phyloP scores from a whole-genome alignment of 1,140 invertebrate genomes.

The Mercenaria mercenaria region DNA sequence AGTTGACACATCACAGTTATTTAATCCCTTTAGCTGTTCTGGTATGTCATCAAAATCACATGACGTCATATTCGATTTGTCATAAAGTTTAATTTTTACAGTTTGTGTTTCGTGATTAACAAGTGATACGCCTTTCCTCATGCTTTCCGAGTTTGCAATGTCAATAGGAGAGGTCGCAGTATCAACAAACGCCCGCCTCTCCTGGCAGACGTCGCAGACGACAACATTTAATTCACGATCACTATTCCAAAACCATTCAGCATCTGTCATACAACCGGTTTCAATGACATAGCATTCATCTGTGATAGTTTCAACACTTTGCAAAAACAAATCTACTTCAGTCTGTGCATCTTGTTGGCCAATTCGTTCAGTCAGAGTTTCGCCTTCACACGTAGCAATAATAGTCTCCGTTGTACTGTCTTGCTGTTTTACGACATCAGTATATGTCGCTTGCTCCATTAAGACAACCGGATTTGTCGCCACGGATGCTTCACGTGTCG shows the following conservation, averaged over 20 bases:
- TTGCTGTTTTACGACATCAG: conserved; percentile 72
- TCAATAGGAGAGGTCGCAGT: conserved; percentile 45
- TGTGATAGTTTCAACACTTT: conserved; percentile 75
- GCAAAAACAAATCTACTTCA: conserved; percentile 68
- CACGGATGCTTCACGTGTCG: conserved; percentile 77
- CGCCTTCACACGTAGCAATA: conserved; percentile 76
- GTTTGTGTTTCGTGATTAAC: conserved; percentile 75
- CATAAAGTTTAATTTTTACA: conserved; percentile 66
- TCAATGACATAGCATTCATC: conserved; percentile 68
- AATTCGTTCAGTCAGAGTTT: conserved; percentile 80
- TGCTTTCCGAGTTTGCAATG: background rate
- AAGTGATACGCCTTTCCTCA: conserved; percentile 35
- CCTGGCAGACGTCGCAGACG: conserved; percentile 53
- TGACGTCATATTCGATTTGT: conserved; percentile 79
- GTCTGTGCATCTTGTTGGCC: conserved; percentile 78
- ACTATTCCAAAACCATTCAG: conserved; percentile 57
- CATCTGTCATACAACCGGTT: conserved; percentile 64
- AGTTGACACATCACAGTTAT: conserved; percentile 79
- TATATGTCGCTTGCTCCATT: conserved; percentile 80
- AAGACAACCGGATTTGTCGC: conserved; percentile 74
- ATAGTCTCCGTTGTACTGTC: conserved; percentile 76
- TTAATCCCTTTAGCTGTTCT: conserved; percentile 50
- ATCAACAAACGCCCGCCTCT: conserved; percentile 48
- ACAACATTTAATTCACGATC: conserved; percentile 60
- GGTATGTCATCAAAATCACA: conserved; percentile 69